Percentiles rank a stretch among this genome's conserved stretches.
phyloP scores from a whole-genome alignment of 2,797 vertebrate species.

The Galagoides demidoff region DNA sequence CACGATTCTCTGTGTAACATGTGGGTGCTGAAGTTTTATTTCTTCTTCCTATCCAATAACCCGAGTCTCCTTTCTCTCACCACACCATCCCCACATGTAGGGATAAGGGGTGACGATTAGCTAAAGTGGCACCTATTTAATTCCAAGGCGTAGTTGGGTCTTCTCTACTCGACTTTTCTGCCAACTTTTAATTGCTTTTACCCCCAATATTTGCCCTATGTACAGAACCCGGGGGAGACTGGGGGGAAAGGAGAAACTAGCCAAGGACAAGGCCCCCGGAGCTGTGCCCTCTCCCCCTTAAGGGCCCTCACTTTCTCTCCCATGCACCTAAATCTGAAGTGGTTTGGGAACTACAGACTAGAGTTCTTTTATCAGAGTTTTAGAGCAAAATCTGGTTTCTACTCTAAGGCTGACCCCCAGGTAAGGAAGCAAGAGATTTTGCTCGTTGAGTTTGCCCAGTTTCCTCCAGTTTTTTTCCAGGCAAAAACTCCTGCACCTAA shows the following conservation, averaged over 20 bases:
- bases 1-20: neutral
- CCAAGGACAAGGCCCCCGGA: neutral
- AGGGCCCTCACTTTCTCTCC: neutral
- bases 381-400: constrained; percentile 48
- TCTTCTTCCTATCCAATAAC: neutral
- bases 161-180: constrained; percentile 5
- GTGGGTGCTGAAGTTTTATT: neutral
- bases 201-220: neutral
- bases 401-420: neutral
- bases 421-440: constrained; percentile 39
- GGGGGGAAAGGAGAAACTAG: neutral
- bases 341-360: neutral
- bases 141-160: neutral
- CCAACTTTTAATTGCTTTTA: neutral
- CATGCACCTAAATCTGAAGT: neutral
- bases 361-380: constrained; percentile 23
- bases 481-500: neutral
- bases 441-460: neutral
- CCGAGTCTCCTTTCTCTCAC: neutral
- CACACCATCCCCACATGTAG: neutral
- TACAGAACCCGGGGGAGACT: neutral
- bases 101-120: neutral
- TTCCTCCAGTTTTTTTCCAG: neutral
- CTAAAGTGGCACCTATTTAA: neutral
- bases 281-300: neutral